phyloP scores from a whole-genome alignment of 2,797 vertebrate species.

The Chloroceryle inda region DNA sequence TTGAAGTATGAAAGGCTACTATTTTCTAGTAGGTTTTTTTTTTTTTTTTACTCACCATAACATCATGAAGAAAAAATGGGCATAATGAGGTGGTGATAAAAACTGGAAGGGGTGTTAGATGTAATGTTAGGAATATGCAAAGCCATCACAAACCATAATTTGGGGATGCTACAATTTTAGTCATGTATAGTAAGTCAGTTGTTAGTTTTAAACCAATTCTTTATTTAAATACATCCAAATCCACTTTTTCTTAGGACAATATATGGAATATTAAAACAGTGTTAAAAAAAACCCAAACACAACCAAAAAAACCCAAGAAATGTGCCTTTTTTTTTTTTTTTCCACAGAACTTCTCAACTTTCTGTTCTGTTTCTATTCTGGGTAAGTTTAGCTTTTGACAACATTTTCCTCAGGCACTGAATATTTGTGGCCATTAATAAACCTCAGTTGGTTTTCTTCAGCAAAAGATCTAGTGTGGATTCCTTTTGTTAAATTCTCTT shows the following conservation, averaged over 20 bases:
- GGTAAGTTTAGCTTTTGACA: background rate
- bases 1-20: conserved; percentile 74
- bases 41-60: conserved; percentile 66
- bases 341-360: background rate
- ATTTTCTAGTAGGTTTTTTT: conserved; percentile 68
- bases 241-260: background rate
- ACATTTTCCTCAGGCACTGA: background rate
- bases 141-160: background rate
- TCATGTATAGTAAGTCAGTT: background rate
- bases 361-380: background rate
- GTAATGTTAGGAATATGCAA: conserved; percentile 46
- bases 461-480: background rate
- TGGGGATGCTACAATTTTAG: background rate
- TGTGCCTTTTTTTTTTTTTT: background rate
- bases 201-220: background rate
- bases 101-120: conserved; percentile 32
- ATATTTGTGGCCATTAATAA: background rate
- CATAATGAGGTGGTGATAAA: conserved; percentile 65
- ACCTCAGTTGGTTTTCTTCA: background rate
- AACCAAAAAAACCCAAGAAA: no score
- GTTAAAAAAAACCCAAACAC: background rate
- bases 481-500: background rate
- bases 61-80: conserved; percentile 60
- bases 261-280: background rate
- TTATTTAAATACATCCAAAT: background rate